Percentiles rank a stretch among this genome's conserved stretches.
Evolutionary conservation across 2,888 invertebrate species (phyloP).

Genomic region (Notodonta dromedarius): DNA sequence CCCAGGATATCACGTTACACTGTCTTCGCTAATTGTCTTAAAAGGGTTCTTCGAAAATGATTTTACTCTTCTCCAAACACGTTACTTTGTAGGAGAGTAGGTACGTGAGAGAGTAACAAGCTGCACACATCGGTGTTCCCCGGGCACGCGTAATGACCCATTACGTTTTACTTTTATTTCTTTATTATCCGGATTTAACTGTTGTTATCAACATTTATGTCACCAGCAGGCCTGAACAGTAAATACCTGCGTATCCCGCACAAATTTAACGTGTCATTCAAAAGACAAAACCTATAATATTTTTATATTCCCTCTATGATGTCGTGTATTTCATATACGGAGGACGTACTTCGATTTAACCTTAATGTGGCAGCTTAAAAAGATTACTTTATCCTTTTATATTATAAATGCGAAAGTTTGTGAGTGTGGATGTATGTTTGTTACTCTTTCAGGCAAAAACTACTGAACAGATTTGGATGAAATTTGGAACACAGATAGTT

Average conservation of each 20-base stretch:
- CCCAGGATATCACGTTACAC: slow-evolving; percentile 47
- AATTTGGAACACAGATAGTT: no score
- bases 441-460: no score
- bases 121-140: slow-evolving; percentile 54
- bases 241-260: slow-evolving; percentile 50
- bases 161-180: slow-evolving; percentile 65
- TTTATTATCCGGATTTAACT: slow-evolving; percentile 62
- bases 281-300: slow-evolving; percentile 57
- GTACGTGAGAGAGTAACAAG: slow-evolving; percentile 71
- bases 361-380: slow-evolving; percentile 4
- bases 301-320: slow-evolving; percentile 50
- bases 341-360: slow-evolving; percentile 25
- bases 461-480: no score
- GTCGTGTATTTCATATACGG: slow-evolving; percentile 36
- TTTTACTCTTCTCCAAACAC: slow-evolving; percentile 60
- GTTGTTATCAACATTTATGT: slow-evolving; percentile 66
- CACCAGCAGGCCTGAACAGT: slow-evolving; percentile 56
- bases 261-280: slow-evolving; percentile 54
- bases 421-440: no score
- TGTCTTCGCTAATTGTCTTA: slow-evolving; percentile 48
- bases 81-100: slow-evolving; percentile 54
- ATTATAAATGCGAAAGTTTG: no score
- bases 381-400: slow-evolving; percentile 7
- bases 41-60: slow-evolving; percentile 59
- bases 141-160: slow-evolving; percentile 63